These are phyloP conservation scores for Falco concolor DNA, from an alignment of 2,797 vertebrate species.

Conservation along the genomic window DNA sequence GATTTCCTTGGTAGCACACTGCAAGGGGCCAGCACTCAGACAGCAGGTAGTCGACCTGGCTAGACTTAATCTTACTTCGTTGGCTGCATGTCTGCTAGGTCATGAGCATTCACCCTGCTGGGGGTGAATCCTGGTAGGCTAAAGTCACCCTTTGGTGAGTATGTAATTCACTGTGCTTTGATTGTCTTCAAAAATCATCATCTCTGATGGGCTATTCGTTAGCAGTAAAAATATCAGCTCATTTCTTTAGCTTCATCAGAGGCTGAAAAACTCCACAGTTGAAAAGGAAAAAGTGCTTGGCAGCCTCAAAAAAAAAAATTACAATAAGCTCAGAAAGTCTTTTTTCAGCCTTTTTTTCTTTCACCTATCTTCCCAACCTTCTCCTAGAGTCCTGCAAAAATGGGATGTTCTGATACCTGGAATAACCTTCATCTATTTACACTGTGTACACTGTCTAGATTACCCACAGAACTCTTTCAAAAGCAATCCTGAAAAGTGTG, in stretches of 20 bases:
- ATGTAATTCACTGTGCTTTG: background rate
- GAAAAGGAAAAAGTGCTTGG: background rate
- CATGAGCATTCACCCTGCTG: background rate
- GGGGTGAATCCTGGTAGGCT: too few relatives aligned
- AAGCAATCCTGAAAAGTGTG: background rate
- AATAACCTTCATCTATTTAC: background rate
- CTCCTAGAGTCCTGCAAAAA: background rate
- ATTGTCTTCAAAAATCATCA: background rate
- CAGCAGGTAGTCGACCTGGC: background rate
- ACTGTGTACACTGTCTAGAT: background rate
- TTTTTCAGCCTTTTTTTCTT: background rate
- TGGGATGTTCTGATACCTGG: background rate
- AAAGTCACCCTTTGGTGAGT: background rate
- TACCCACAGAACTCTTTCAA: background rate
- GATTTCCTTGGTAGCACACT: background rate
- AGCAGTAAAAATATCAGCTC: background rate
- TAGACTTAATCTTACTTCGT: background rate
- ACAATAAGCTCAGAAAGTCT: background rate
- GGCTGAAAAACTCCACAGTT: background rate
- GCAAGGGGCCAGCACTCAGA: background rate
- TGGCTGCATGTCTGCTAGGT: background rate
- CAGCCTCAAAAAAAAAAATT: background rate
- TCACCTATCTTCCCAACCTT: background rate
- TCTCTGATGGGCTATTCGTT: background rate
- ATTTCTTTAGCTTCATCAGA: background rate